Evolutionary conservation across 23 tunicate genomes (phyloP).

Genomic region (Halocynthia aurantium): DNA sequence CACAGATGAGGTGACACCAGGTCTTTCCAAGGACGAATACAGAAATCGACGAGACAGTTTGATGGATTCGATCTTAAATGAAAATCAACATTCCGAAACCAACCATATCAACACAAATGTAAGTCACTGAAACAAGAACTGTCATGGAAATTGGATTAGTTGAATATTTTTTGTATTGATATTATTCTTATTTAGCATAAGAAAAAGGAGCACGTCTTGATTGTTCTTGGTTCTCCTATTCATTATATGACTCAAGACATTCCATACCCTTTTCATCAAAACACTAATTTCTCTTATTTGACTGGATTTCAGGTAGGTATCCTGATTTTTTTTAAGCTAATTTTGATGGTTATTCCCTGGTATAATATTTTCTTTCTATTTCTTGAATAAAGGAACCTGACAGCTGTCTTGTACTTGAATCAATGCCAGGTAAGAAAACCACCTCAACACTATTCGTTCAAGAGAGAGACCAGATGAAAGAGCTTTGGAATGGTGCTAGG

Average conservation of each 20-base stretch:
- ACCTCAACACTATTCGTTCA: conserved; percentile 61
- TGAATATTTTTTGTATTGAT: neutral
- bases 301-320: conserved; percentile 80
- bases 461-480: conserved; percentile 47
- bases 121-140: neutral
- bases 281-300: conserved; percentile 70
- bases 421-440: neutral
- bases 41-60: conserved; percentile 30
- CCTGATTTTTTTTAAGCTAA: neutral
- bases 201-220: conserved; percentile 31
- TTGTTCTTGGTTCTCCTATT: conserved; percentile 44
- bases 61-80: conserved; percentile 25
- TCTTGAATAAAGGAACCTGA: conserved; percentile 61
- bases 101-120: neutral
- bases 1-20: conserved; percentile 87
- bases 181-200: conserved; percentile 1
- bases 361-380: no score
- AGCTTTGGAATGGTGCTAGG: conserved; percentile 88
- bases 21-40: conserved; percentile 50
- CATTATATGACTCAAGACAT: conserved; percentile 84
- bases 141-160: neutral
- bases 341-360: no score
- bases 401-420: conserved; percentile 71
- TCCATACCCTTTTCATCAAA: conserved; percentile 88
- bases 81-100: neutral